A percentile compares a stretch with the other conserved stretches of the same genome.
Evolutionary conservation across 1,140 invertebrate species (phyloP).

Genomic region (Cotesia chilonis): DNA sequence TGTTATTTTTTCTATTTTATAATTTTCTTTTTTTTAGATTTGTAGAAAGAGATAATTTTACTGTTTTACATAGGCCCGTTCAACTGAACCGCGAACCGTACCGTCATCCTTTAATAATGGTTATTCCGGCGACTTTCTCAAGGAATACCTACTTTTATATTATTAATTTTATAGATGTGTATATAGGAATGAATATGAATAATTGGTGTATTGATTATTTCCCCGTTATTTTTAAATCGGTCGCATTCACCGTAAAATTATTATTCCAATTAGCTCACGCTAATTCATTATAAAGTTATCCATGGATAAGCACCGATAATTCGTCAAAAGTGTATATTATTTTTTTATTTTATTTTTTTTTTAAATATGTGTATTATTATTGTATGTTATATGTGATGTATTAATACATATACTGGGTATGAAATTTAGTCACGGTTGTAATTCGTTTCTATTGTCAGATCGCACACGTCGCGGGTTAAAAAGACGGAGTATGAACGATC

Average conservation of each 20-base stretch:
- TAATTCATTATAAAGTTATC: conserved; percentile 13
- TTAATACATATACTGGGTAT: too few relatives aligned
- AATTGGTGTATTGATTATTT: conserved; percentile 5
- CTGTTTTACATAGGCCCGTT: conserved; percentile 11
- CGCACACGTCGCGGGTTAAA: too few relatives aligned
- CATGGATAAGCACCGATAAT: conserved; percentile 5
- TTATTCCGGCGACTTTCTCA: conserved; percentile 23
- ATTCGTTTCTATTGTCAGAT: too few relatives aligned
- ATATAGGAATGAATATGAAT: not conserved
- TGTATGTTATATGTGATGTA: too few relatives aligned
- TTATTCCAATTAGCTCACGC: conserved; percentile 6
- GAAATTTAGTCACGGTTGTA: too few relatives aligned
- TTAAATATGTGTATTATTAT: too few relatives aligned
- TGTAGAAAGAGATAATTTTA: not conserved
- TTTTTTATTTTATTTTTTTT: too few relatives aligned
- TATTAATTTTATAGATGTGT: not conserved
- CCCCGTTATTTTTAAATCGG: not conserved
- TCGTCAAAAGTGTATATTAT: not conserved
- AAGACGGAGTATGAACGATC: too few relatives aligned
- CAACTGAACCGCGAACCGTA: not conserved
- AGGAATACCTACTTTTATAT: conserved; percentile 18
- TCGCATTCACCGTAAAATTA: not conserved
- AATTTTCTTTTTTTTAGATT: not conserved
- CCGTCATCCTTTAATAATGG: conserved; percentile 25
- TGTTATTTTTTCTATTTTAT: not conserved